phyloP scores from a whole-genome alignment of 2,797 vertebrate species.

The Pitangus sulphuratus region DNA sequence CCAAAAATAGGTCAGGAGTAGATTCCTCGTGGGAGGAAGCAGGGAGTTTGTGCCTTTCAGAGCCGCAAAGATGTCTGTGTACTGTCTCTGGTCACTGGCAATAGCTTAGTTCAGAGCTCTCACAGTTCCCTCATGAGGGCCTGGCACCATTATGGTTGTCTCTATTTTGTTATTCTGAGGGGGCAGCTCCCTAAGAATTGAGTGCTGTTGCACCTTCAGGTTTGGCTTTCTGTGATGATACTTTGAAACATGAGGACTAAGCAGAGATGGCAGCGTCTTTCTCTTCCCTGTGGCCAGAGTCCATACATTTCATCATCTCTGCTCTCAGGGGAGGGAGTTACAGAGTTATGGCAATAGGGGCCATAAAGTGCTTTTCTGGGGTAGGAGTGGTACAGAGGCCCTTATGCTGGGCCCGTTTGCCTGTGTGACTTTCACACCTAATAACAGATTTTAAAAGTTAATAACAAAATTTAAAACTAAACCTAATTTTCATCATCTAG shows the following conservation, averaged over 20 bases:
- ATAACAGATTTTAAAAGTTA: not conserved
- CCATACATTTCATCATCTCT: not conserved
- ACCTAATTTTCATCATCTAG: not conserved
- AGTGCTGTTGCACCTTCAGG: not conserved
- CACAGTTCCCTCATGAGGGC: not conserved
- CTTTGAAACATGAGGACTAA: not conserved
- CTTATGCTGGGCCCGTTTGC: not conserved
- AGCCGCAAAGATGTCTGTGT: not conserved
- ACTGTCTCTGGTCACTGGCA: not conserved
- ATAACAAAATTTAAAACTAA: not conserved
- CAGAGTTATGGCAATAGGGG: not conserved
- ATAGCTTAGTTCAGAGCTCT: not conserved
- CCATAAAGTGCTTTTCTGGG: not conserved
- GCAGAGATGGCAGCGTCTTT: not conserved
- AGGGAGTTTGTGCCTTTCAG: not conserved
- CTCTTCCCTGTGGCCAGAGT: not conserved
- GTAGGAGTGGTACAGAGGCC: not conserved
- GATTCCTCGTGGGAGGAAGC: not conserved
- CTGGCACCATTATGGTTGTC: not conserved
- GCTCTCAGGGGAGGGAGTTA: not conserved
- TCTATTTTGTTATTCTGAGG: not conserved
- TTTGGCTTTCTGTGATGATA: not conserved
- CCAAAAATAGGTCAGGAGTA: not conserved
- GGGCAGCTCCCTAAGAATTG: not conserved
- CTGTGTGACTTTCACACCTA: not conserved